Base-by-base conservation (phyloP, 30 jellyfish, hydroid and myxozoan species). In the Nemopilema nomurai region DNA sequence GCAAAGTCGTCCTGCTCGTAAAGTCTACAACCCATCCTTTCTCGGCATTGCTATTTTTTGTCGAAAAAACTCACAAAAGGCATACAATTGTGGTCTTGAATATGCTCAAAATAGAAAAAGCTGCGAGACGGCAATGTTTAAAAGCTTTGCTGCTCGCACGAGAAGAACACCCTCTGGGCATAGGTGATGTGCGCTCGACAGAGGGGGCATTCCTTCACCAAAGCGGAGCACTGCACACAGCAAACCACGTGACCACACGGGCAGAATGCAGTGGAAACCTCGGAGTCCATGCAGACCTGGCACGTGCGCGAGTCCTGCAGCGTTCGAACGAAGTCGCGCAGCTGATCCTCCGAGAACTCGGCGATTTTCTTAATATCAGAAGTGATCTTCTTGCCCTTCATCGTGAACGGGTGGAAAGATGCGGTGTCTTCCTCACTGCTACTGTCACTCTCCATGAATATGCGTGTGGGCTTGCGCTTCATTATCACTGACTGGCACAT, bases 191-290 rank as follows among this genome's bases (percentile, higher is more conserved):
- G 98, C 49, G 95, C 96, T 28, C 99, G 91, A 67, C 99, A 96
- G 1, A 96, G 93, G 18, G 99, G 99, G 72, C 99, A 96, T 51
- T 90, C 99, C 74, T 96, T 85, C 69, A 98, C 96, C 98, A 88
- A 30, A 26, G 89, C 91, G n/a, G 99, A 97, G 86, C 99, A 96
- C 69, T 91, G 94, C 0, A 89, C 92, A 67, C 99, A 96, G 49
- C 98, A 96, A 1, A 96, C 97, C 28, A 91, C 97, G 75, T 96
- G 99, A 0, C 99, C 99, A 71, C 99, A 96, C 0, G 99, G 99
- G 82, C 99, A 96, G 74, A 96, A 96, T 18, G 99, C 98, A 6
- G 98, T 90, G 26, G 98, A 82, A 4, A 96, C 98, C 30, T 83
- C 95, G 3, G 77, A 72, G 83, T 96, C 99, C 98, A 96, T 90